Evolutionary conservation across 2,888 invertebrate genomes (phyloP), one percentile per base, ranked within the genome.

Genomic region (Epirrhoe alternata): DNA sequence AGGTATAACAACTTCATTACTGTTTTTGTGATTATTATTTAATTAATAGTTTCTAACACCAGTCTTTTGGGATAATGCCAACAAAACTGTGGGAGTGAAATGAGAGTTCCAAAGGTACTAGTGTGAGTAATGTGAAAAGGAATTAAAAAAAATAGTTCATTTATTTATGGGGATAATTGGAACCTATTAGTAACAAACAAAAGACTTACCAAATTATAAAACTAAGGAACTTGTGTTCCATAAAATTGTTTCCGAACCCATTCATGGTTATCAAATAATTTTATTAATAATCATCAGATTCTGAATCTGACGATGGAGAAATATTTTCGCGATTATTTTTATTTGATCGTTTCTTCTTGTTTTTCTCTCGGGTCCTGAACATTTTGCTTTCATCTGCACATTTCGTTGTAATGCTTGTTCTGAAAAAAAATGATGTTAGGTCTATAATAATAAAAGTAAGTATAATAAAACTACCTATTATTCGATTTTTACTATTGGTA

Each of bases 331-430:
- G 73, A 57, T 77, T 75, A 33, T 70, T 69, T 64, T 72, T 75
- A 45, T 47, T 64, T 10, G 68, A 73, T 14, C 73, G 73, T 61
- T 75, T 85, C 30, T 74, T 82, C 73, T 77, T 78, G 52, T 82
- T 82, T 17, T 75, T 71, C 63, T 81, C 76, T 3, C 86, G 81
- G 51, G 78, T 85, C 30, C 90, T 91, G 51, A 86, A 85, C 94
- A 94, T 94, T 84, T 95, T 95, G 71, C 94, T 94, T 79, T 95
- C 95, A 75, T 95, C 95, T 0, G 94, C 94, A 74, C 94, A 95
- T 81, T 95, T 95, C 0, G 94, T 94, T 24, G 94, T 94, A n/a
- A 95, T 95, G n/a, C 93, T 92, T 14, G 88, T 90, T 57, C 94
- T 93, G 81, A 52, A 80, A 81, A 51, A 3, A 42, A 31, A 33